phyloP scores from a whole-genome alignment of 1,140 invertebrate genomes.

The Idris sp. region DNA sequence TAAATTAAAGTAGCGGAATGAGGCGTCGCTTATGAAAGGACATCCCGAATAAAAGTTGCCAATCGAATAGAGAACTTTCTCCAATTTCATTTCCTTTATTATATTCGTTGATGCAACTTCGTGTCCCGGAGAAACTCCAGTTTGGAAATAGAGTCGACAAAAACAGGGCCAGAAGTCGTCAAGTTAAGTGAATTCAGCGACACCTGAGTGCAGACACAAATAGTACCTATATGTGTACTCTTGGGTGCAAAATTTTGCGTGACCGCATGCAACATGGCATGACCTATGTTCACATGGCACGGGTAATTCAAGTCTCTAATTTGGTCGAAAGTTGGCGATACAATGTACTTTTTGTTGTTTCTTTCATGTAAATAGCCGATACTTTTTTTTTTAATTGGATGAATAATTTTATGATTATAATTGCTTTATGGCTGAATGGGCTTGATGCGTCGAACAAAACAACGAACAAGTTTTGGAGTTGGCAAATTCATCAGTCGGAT shows the following conservation, averaged over 20 bases:
- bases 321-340: conserved; percentile 40
- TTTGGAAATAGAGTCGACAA: neutral
- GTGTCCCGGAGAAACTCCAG: conserved; percentile 9
- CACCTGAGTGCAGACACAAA: conserved; percentile 22
- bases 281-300: conserved; percentile 24
- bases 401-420: conserved; percentile 18
- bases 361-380: neutral
- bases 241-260: no score
- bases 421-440: conserved; percentile 19
- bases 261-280: conserved; percentile 44
- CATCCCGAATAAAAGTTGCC: conserved; percentile 1
- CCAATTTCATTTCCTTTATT: conserved; percentile 5
- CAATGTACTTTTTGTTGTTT: conserved; percentile 9
- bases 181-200: conserved; percentile 37
- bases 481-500: no score
- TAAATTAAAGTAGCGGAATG: conserved; percentile 1
- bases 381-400: conserved; percentile 26
- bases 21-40: conserved; percentile 6
- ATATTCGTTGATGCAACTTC: conserved; percentile 19
- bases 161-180: no score
- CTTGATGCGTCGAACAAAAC: conserved; percentile 3
- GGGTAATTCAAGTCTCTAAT: conserved; percentile 40
- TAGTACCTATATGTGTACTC: no score
- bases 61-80: conserved; percentile 8
- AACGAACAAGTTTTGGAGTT: conserved; percentile 1